Base-by-base conservation (phyloP, 2,888 invertebrate genomes). In the Eugnorisma glareosa region DNA sequence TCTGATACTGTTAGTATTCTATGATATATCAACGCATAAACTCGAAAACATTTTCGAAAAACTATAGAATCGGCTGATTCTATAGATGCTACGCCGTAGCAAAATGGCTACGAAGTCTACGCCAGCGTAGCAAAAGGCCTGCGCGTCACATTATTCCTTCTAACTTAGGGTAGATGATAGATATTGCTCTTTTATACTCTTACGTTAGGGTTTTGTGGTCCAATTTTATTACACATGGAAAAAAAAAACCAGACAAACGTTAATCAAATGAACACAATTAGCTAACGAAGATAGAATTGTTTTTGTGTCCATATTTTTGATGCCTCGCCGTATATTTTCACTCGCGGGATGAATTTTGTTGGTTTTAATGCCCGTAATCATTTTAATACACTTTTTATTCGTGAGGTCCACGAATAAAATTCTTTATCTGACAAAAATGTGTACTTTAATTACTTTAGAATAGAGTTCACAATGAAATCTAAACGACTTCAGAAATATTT, bases 241-340 rank as follows among this genome's bases (percentile, higher is more conserved):
- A 82, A 82, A 73, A 82, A 84, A 82, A 82, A 70, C 24, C 61
- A 40, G 67, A 61, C 66, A 66, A 77, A 79, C 59, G 45, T 73
- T 83, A 79, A 87, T 83, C 80, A 82, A 86, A 85, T 77, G 68
- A 82, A 87, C 67, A 66, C 80, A 87, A 87, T 87, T 83, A 81
- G 78, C 87, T 83, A 87, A 88, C 87, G 89, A 87, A 79, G 67
- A 80, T 78, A 74, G 79, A 82, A 85, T 84, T 75, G 75, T 88
- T 89, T 82, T 84, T 81, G 73, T 73, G 72, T 66, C 67, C 74
- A 82, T 82, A 78, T 84, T 85, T 89, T 88, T 79, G 79, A 79
- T 75, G 75, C n/a, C 31, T 18, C 73, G 28, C 73, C 67, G 66
- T 82, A 82, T 82, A 82, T 79, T 84, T 84, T 76, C 73, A 77